Base-by-base conservation (phyloP, 30 jellyfish, hydroid and myxozoan genomes). In the Mastigias papua region DNA sequence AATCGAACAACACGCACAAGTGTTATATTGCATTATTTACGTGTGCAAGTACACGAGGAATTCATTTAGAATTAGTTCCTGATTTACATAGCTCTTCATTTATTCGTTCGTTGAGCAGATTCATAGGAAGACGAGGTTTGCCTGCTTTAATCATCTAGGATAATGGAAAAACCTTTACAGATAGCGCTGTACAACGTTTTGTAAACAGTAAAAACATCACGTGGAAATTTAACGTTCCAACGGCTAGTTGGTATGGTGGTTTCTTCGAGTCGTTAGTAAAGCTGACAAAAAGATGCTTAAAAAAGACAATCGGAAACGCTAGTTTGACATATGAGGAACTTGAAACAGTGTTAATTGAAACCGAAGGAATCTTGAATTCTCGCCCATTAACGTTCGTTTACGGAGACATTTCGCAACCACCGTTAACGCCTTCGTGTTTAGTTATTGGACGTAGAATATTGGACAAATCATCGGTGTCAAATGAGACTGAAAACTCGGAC, bases 21-120 rank as follows among this genome's bases (percentile, higher is more conserved):
- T 31, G 26, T 19, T 81, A 32, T 66, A 81, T 68, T 19, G 84
- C 31, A 5, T 67, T 81, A 32, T 81, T 81, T 81, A 66, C 91
- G 27, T 81, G 91, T 33, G 32, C 73, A 3, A 67, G 75, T 23
- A 69, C 48, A 28, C 91, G 90, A 9, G 22, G 81, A 11, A 69
- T 81, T 21, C 85, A 50, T 70, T 29, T 68, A 30, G 90, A 81
- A 17, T 33, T 81, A 21, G 93, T 69, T 11, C 17, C 17, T 17
- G 75, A 81, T 42, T 69, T 70, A 20, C 26, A 91, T 4, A 21
- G 81, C 21, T 23, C 29, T 10, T 35, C 85, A n/a, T 68, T 35
- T 69, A 31, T 68, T 3, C 54, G 10, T 15, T 8, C 54, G 7
- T 42, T 42, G 13, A 42, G 13, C 13, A 42, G 54, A 42, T 42